Evolutionary conservation across 2,113 vertebrate species (phyloP), one percentile per base, ranked within the genome.

Genomic region (Onychostoma macrolepis): DNA sequence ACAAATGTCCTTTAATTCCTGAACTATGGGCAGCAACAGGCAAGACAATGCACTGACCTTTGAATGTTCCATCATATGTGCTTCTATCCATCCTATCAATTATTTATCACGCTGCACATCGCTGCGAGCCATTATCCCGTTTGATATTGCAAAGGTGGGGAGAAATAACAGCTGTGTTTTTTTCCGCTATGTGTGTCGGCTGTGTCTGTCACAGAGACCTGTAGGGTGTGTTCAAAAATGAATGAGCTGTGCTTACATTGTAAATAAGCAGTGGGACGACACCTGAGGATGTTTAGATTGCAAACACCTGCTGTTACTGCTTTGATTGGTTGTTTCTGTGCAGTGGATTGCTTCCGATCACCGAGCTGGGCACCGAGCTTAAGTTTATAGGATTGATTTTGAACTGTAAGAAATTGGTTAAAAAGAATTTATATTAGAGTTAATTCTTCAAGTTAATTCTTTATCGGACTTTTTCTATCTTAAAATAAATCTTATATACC

Each of bases 201-300:
- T 92, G 92, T 94, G 93, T 90, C 92, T 94, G 92, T 94, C 93
- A 94, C 92, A 82, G 83, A 92, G 91, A 91, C 92, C 94, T 93
- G 92, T 91, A 94, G 94, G 94, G 92, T 87, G 90, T 91, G 88
- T 93, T 93, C 92, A 94, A 94, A 94, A 94, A 94, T 93, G 90
- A 94, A 95, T 94, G 92, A 94, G 90, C 87, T 83, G 83, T 84
- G 90, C 92, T 93, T 93, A 90, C 92, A 91, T 92, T 94, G 94
- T 95, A 95, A 96, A 96, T 95, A 95, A 93, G 92, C 93, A 91
- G 92, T 90, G 92, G 93, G 92, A 91, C 91, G 91, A 90, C 92
- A 94, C 93, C 89, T 24, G 84, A 91, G 93, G 94, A 93, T 94
- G 93, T 94, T 94, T 94, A 92, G 92, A 94, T 93, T 94, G 93